Percentiles rank a stretch among this genome's conserved stretches.
Evolutionary conservation across 2,888 invertebrate species (phyloP).

Genomic region (Lasioglossum morio): DNA sequence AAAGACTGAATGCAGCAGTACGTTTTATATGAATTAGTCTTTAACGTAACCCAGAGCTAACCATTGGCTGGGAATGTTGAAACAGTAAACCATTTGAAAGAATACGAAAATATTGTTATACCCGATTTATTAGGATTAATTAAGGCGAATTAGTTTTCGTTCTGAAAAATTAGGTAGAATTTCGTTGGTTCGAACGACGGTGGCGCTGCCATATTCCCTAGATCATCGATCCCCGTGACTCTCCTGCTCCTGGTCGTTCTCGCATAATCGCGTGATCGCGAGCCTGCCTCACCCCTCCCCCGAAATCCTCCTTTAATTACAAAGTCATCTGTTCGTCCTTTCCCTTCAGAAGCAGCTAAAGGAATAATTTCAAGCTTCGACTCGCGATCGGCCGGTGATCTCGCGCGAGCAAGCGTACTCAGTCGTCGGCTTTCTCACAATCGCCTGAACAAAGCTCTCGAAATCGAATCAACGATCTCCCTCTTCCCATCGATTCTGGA

Average conservation of each 20-base stretch:
- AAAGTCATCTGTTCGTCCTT: constrained; percentile 7
- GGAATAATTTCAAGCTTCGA: constrained; percentile 55
- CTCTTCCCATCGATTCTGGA: background rate
- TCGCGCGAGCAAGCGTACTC: constrained; percentile 19
- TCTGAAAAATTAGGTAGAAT: background rate
- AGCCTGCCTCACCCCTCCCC: background rate
- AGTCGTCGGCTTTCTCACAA: background rate
- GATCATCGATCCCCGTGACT: constrained; percentile 39
- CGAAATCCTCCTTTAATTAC: background rate
- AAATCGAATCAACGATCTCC: background rate
- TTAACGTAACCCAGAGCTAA: no score
- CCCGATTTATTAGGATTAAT: background rate
- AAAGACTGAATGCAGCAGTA: background rate
- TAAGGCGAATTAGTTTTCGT: no score
- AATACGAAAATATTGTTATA: no score
- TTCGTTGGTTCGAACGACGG: background rate
- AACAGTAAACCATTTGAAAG: no score
- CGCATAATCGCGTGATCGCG: constrained; percentile 8
- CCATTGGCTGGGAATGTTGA: no score
- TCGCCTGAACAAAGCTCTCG: background rate
- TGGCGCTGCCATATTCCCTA: background rate
- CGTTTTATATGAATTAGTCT: no score
- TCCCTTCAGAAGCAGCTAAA: constrained; percentile 56
- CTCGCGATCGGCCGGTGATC: constrained; percentile 48
- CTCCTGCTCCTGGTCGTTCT: background rate